Conservation (phyloP, 2,888 invertebrate genomes). For the Sepiola atlantica region DNA sequence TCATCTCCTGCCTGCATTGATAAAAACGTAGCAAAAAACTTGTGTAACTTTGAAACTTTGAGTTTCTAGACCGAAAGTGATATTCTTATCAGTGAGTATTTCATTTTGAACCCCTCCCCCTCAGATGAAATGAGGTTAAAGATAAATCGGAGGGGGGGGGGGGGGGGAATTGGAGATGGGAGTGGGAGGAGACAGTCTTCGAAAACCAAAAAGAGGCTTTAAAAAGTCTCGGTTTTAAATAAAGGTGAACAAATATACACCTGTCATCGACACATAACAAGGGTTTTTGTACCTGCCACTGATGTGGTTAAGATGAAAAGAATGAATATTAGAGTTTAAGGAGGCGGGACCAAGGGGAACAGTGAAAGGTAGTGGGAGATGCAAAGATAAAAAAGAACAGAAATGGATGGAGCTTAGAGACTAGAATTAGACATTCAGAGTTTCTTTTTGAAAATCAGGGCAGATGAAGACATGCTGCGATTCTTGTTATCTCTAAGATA, state of each 20-base stretch:
- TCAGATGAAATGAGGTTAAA: not conserved
- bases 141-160: not conserved
- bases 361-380: not conserved
- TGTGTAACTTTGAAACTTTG: not conserved
- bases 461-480: not conserved
- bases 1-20: no score
- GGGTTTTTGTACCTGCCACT: not conserved
- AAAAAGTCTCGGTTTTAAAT: not conserved
- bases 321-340: not conserved
- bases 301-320: conserved; percentile 22
- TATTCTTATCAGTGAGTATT: not conserved
- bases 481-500: not conserved
- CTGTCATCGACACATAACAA: not conserved
- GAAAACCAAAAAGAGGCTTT: no score
- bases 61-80: not conserved
- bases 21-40: no score
- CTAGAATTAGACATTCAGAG: not conserved
- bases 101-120: not conserved
- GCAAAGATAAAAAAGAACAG: not conserved
- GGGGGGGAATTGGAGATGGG: not conserved
- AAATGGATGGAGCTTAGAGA: not conserved
- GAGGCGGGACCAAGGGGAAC: not conserved
- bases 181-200: no score
- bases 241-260: not conserved
- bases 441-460: not conserved